Evolutionary conservation across 1,140 invertebrate species (phyloP), one percentile per base, ranked within the genome.

Genomic region (Latrodectus geometricus): DNA sequence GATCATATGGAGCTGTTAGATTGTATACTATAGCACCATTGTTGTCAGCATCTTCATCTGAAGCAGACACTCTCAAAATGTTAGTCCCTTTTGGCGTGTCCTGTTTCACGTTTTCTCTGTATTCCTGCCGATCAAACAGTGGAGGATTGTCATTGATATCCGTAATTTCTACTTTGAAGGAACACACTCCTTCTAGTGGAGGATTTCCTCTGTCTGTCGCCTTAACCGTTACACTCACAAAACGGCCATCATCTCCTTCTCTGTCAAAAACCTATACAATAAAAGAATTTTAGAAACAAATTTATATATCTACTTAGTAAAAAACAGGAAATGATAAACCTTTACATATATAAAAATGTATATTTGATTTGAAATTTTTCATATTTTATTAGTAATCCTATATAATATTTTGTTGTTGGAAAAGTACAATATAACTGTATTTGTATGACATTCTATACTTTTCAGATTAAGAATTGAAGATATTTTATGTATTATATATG

Each of bases 81-180:
- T 97, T 97, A 50, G 96, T 97, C 61, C 96, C 96, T 89, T 97
- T 97, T 91, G 96, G 97, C 21, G 96, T 97, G 90, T 97, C 97
- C 93, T 98, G 96, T 92, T 98, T 97, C 20, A 98, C 96, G 91
- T 97, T 97, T 91, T 98, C 96, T 88, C 97, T 95, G 92, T 97
- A 98, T 96, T 97, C 96, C 94, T 97, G 96, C 93, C 96, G 93
- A 92, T 98, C 97, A 91, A 98, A 98, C 50, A 98, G 91, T 0
- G 97, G 97, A 15, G 96, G 96, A 91, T 97, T 97, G 86, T 92
- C 97, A 90, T 98, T 98, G 4, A 97, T 96, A 91, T 98, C 97
- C 0, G 96, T 97, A 61, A 98, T 98, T 92, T 98, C 97, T 65
- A 98, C 97, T 7, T 96, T 97, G 90, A 98, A 98, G 0, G 96